Base-by-base conservation (phyloP, 2,888 invertebrate species). In the Macaria notata region DNA sequence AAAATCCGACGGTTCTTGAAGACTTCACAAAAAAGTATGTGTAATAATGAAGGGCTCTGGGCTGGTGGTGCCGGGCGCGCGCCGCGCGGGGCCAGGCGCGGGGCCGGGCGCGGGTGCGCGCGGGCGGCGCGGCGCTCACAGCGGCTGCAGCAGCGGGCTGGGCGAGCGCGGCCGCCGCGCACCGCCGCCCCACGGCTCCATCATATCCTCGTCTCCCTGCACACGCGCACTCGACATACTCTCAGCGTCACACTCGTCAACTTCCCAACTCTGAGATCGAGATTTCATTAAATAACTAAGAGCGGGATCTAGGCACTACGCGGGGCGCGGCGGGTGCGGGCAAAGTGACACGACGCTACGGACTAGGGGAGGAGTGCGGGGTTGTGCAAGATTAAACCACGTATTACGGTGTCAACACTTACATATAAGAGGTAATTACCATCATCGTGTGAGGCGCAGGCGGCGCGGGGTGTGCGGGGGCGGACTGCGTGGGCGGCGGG, bases 191-290 rank as follows among this genome's bases (percentile, higher is more conserved):
- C 92, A 92, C 80, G 87, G 79, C 85, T 91, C 91, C 92, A 92
- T 93, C 93, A 93, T 89, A 92, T 92, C 90, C 92, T 92, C 92
- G 92, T 92, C 92, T 92, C 92, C 92, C 93, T 93, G 89, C 83
- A 90, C 90, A 90, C 86, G 89, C 75, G 88, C 83, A 91, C 90
- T 89, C 89, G 90, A 91, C 89, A 90, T 91, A 90, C 89, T 89
- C 88, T 90, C 90, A 86, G 87, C 89, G 73, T 89, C 89, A 88
- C 84, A 89, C 84, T 86, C 87, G 83, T 86, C 88, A 88, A 88
- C 87, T 85, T 89, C 89, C 88, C 88, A 89, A 87, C 84, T 89
- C 89, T 90, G 90, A 88, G 88, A 87, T 82, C 87, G 89, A 89
- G 88, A 88, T 83, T 83, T 86, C 79, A 83, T 88, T 86, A 83